Conservation (phyloP, 2,113 vertebrate species). For the Grallaria varia region DNA sequence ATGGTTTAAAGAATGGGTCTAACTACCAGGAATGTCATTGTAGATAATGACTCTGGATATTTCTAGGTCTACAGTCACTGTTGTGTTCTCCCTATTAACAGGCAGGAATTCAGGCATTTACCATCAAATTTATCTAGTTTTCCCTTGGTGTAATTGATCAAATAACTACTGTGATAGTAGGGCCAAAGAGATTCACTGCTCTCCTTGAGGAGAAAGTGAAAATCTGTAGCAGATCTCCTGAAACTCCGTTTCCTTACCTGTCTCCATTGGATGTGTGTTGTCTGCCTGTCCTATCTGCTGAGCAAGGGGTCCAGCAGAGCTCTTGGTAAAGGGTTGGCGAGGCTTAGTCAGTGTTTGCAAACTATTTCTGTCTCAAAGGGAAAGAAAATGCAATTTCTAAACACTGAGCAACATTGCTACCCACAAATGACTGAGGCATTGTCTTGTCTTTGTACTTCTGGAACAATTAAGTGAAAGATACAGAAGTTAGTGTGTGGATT, state of each 20-base stretch:
- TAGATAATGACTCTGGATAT: neutral
- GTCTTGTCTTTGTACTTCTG: neutral
- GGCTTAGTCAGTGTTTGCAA: neutral
- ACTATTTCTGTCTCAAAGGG: neutral
- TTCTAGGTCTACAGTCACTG: neutral
- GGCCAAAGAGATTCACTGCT: neutral
- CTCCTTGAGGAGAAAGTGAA: neutral
- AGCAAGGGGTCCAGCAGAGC: neutral
- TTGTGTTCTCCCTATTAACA: neutral
- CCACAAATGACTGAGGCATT: neutral
- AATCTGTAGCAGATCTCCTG: neutral
- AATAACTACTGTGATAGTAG: neutral
- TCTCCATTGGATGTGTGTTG: neutral
- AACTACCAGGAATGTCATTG: neutral
- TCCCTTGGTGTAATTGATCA: neutral
- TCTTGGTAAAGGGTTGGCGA: neutral
- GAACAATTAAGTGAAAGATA: neutral
- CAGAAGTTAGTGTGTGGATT: neutral
- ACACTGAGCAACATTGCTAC: neutral
- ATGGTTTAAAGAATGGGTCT: constrained; percentile 7
- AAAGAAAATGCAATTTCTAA: neutral
- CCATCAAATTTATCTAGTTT: neutral
- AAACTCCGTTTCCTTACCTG: neutral
- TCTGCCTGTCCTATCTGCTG: neutral
- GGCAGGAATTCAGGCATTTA: neutral